Evolutionary conservation across 2,113 vertebrate genomes (phyloP).

Genomic region (Machaerirhynchus nigripectus): DNA sequence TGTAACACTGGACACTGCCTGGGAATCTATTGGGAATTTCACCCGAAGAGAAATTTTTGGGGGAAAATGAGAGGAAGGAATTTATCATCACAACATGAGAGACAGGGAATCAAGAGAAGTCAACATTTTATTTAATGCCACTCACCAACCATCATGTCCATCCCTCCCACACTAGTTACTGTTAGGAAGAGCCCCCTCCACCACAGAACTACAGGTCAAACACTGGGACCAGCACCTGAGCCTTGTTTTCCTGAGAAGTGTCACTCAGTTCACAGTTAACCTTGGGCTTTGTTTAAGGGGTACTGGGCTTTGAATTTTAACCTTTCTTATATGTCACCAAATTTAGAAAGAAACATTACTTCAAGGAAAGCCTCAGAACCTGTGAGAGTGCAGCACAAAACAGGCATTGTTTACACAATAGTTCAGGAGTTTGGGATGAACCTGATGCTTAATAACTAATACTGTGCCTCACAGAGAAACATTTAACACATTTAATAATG

Average conservation of each 20-base stretch:
- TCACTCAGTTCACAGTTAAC: not conserved
- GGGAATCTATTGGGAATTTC: not conserved
- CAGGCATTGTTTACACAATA: not conserved
- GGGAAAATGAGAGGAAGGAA: not conserved
- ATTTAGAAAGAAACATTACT: not conserved
- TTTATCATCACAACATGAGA: not conserved
- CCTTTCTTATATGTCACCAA: not conserved
- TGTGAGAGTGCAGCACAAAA: not conserved
- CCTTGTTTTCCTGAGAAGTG: not conserved
- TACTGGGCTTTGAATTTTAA: not conserved
- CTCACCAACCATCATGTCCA: not conserved
- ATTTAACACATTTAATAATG: not conserved
- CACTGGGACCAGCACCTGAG: not conserved
- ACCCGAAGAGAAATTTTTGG: not conserved
- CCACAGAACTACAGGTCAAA: not conserved
- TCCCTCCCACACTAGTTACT: not conserved
- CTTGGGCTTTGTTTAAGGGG: not conserved
- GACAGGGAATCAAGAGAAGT: not conserved
- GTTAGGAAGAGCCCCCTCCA: not conserved
- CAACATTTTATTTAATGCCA: not conserved
- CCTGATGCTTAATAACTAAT: not conserved
- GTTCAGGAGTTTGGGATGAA: not conserved
- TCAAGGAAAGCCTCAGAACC: not conserved
- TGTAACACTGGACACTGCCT: not conserved
- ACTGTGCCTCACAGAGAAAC: not conserved